These are phyloP conservation scores for Rhinophrynus dorsalis DNA, from an alignment of 2,797 vertebrate genomes.

Conservation along the genomic window DNA sequence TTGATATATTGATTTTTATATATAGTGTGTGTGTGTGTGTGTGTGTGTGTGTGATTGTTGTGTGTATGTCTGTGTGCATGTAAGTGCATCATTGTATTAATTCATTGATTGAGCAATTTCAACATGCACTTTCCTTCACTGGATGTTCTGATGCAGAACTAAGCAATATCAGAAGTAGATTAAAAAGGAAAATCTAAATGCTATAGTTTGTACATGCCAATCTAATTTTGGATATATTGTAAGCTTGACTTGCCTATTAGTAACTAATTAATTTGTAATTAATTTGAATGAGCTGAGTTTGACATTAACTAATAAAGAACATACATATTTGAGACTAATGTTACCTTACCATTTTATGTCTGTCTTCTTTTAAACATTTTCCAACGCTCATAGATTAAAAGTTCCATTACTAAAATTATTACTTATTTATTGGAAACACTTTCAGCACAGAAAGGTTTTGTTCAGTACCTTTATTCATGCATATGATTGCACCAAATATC, in stretches of 20 bases:
- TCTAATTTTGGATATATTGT: background rate
- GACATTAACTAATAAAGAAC: background rate
- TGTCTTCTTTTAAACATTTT: background rate
- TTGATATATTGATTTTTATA: no score
- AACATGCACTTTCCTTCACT: no score
- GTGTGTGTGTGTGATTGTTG: no score
- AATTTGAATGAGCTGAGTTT: background rate
- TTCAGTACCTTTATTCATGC: constrained; percentile 16
- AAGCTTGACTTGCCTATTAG: background rate
- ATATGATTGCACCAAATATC: constrained; percentile 25
- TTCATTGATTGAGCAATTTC: no score
- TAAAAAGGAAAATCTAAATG: no score
- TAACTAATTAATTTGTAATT: background rate
- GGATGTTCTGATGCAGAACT: no score
- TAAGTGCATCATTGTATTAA: no score
- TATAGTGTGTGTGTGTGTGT: no score
- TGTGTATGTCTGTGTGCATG: no score
- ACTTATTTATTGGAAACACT: constrained; percentile 35
- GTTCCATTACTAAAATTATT: constrained; percentile 1
- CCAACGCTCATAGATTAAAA: background rate
- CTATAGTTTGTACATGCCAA: background rate
- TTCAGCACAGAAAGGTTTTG: background rate
- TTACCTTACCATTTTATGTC: background rate
- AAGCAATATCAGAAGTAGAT: no score
- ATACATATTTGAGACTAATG: background rate